Evolutionary conservation across 2,888 invertebrate genomes (phyloP), one percentile per base, ranked within the genome.

Genomic region (Creontiades dilutus): DNA sequence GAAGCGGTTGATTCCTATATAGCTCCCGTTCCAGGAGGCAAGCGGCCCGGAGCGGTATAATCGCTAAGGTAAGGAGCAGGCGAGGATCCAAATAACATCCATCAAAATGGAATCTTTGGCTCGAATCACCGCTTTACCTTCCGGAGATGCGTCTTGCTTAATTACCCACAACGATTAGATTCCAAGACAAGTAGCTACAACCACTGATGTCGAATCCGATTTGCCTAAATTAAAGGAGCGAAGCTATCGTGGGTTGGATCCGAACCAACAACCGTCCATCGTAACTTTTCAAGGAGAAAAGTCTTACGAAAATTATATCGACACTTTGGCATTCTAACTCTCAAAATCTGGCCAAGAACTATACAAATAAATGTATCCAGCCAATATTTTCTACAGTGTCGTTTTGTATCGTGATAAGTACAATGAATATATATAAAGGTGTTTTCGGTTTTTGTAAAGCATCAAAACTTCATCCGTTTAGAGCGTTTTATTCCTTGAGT

Each of bases 151-250:
- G 52, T 52, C 12, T 12, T 19, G n/a, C n/a, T 61, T 61, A 61
- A 61, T 61, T 61, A 61, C 61, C 61, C 61, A 61, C 61, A 19
- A 61, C 61, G 61, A 61, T 61, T 61, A 19, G 61, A 61, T 61
- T 19, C 19, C 9, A 61, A 16, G 61, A 61, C n/a, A 61, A 61
- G 19, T 16, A 52, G 16, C 52, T 16, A 16, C 52, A 52, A 52
- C 52, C 52, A 11, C 52, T 52, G 52, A 52, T 16, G 52, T 16
- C 12, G 19, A 61, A 19, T 9, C 2, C 61, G 61, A 0, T 9
- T 19, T 19, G 61, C 19, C 19, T 61, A 9, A 9, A 19, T 19
- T n/a, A 19, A 61, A 37, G 37, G 3, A 37, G 37, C 7, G 37
- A 37, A 37, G 37, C 7, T 37, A 37, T 37, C 37, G 37, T 7